Evolutionary conservation across 2,888 invertebrate genomes (phyloP).

Genomic region (Chalcis sispes): DNA sequence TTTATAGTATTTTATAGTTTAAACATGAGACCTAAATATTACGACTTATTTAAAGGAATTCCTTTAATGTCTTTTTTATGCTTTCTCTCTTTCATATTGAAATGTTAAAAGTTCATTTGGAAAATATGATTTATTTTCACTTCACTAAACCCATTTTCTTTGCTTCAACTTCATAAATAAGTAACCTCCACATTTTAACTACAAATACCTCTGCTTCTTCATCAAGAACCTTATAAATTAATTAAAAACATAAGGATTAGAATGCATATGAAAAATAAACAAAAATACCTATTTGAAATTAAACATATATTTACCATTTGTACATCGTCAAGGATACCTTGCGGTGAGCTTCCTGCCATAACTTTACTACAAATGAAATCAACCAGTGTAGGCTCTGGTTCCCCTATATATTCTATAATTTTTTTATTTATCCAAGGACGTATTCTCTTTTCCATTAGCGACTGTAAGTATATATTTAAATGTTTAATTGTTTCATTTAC

Average conservation of each 20-base stretch:
- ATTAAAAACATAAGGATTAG: not conserved
- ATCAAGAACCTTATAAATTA: constrained; percentile 90
- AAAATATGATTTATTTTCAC: constrained; percentile 72
- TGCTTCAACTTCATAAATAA: constrained; percentile 99
- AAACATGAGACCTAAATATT: constrained; percentile 52
- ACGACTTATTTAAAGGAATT: constrained; percentile 50
- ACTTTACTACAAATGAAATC: constrained; percentile 99
- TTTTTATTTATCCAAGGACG: constrained; percentile 99
- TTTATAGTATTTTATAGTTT: constrained; percentile 50
- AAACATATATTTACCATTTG: constrained; percentile 87
- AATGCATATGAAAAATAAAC: not conserved
- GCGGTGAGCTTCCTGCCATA: constrained; percentile 93
- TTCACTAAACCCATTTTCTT: constrained; percentile 95
- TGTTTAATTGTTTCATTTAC: not conserved
- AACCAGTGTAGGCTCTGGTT: constrained; percentile 98
- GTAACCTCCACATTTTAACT: constrained; percentile 99
- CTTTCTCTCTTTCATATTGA: constrained; percentile 36
- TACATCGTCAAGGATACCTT: constrained; percentile 97
- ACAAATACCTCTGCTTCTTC: constrained; percentile 99
- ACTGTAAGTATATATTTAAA: constrained; percentile 74
- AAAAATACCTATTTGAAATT: not conserved
- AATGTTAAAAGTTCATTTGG: constrained; percentile 48
- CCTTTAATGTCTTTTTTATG: constrained; percentile 27
- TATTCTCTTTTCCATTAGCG: constrained; percentile 95
- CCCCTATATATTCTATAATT: constrained; percentile 99